A percentile compares a stretch with the other conserved stretches of the same genome.
Evolutionary conservation across 2,113 vertebrate genomes (phyloP).

Genomic region (Nyctereutes procyonoides): DNA sequence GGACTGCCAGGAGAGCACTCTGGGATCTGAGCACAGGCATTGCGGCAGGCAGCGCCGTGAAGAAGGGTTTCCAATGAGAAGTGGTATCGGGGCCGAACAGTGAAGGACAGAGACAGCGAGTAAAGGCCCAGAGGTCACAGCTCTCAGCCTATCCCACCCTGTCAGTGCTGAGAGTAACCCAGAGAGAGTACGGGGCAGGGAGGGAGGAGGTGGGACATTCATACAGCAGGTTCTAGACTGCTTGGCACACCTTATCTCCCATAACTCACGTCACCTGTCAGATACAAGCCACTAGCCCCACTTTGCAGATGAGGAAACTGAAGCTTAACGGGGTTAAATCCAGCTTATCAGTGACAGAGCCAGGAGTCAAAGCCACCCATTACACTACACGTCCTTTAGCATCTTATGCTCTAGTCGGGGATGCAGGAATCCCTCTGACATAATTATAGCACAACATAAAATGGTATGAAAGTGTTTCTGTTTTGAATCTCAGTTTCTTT

Average conservation of each 20-base stretch:
- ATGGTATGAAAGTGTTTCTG: not conserved
- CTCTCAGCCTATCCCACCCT: not conserved
- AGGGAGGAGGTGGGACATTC: not conserved
- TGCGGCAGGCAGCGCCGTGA: not conserved
- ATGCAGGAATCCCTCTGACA: not conserved
- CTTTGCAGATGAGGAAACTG: constrained; percentile 26
- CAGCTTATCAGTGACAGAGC: not conserved
- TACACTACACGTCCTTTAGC: not conserved
- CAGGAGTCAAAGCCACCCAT: not conserved
- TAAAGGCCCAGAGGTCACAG: not conserved
- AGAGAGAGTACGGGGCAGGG: not conserved
- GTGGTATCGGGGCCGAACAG: not conserved
- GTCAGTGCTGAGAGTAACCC: not conserved
- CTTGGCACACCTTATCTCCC: not conserved
- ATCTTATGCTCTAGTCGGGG: not conserved
- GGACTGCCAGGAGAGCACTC: not conserved
- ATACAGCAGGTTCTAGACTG: not conserved
- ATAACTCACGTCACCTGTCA: not conserved
- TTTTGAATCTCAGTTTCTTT: not conserved
- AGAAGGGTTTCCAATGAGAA: not conserved
- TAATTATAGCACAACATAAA: not conserved
- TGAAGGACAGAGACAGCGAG: not conserved
- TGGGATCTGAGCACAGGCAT: not conserved
- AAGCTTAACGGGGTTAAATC: not conserved
- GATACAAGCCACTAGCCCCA: not conserved